phyloP scores from a whole-genome alignment of 37 sponge, comb jelly and placozoan genomes.

The Geodia barretti region DNA sequence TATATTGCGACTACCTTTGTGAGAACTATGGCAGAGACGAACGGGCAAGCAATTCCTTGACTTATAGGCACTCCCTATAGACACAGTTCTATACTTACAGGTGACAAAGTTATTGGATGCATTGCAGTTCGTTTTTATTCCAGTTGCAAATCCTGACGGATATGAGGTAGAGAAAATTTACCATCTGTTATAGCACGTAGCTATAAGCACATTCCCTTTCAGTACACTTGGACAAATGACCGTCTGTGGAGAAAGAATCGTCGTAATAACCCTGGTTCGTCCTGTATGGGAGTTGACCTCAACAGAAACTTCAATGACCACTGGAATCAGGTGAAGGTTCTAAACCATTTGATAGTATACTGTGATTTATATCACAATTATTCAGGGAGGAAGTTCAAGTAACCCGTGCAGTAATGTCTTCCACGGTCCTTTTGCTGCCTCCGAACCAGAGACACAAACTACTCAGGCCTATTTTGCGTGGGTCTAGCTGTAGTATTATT shows the following conservation, averaged over 20 bases:
- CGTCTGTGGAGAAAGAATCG: constrained; percentile 86
- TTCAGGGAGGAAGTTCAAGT: constrained; percentile 51
- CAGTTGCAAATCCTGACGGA: constrained; percentile 88
- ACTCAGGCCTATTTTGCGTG: constrained; percentile 67
- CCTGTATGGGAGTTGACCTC: constrained; percentile 82
- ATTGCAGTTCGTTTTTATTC: constrained; percentile 64
- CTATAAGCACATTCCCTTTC: neutral
- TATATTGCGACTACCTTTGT: constrained; percentile 59
- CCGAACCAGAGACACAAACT: constrained; percentile 76
- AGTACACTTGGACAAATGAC: constrained; percentile 71
- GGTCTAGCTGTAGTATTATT: neutral
- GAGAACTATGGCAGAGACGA: constrained; percentile 20
- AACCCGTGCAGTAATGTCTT: constrained; percentile 68
- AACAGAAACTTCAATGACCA: constrained; percentile 77
- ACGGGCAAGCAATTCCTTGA: constrained; percentile 21
- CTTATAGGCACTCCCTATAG: neutral
- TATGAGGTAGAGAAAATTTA: constrained; percentile 57
- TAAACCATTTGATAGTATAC: neutral
- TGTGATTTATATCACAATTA: neutral
- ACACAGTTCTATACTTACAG: constrained; percentile 14
- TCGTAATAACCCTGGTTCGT: neutral
- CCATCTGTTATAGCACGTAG: neutral
- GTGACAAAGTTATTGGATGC: constrained; percentile 31
- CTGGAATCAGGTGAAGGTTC: constrained; percentile 35
- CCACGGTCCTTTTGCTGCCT: constrained; percentile 58